Percentiles rank a stretch among this genome's conserved stretches.
Conservation (phyloP, 2,113 vertebrate species). For the Carassius auratus region DNA sequence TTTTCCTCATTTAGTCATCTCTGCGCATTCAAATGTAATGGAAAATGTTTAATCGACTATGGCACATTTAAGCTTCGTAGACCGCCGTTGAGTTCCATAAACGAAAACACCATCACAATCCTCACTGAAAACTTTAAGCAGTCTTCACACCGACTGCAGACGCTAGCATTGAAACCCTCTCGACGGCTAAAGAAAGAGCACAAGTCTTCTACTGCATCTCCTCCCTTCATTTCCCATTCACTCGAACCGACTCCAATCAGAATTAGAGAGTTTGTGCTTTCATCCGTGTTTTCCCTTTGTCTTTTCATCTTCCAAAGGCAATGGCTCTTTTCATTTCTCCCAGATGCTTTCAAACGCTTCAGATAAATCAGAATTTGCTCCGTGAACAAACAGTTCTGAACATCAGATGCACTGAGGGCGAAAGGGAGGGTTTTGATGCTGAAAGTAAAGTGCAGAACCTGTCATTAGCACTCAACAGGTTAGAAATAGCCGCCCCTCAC, state of each 20-base stretch:
- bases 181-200: background rate
- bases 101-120: background rate
- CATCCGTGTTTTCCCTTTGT: background rate
- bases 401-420: background rate
- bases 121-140: background rate
- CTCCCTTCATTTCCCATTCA: background rate
- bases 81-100: background rate
- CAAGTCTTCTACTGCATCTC: background rate
- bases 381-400: background rate
- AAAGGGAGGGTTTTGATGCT: background rate
- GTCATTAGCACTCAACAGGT: conserved; percentile 29
- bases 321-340: background rate
- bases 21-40: background rate
- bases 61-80: background rate
- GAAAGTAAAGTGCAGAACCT: conserved; percentile 7
- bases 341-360: background rate
- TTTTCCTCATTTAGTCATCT: background rate
- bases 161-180: background rate
- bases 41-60: background rate
- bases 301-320: conserved; percentile 25
- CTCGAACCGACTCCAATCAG: background rate
- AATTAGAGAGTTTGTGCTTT: conserved; percentile 16
- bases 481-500: conserved; percentile 29
- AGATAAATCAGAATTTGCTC: conserved; percentile 21
- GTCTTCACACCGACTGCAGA: background rate